Evolutionary conservation across 2,113 vertebrate genomes (phyloP).

Genomic region (Callithrix jacchus): DNA sequence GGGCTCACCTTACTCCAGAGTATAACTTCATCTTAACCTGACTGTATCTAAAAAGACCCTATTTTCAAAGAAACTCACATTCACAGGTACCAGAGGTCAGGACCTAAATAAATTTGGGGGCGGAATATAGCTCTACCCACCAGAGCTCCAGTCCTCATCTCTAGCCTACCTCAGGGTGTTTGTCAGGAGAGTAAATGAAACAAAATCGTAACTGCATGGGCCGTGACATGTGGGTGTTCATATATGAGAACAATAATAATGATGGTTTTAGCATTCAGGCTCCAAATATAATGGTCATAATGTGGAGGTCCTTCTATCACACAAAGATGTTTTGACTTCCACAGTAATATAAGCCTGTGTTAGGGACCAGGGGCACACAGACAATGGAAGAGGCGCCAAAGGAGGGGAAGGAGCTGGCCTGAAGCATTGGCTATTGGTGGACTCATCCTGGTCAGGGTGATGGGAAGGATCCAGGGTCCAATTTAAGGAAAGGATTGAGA

Average conservation of each 20-base stretch:
- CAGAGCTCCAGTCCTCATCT: neutral
- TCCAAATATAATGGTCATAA: neutral
- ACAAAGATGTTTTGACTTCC: neutral
- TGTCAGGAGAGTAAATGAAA: neutral
- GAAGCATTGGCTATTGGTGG: no score
- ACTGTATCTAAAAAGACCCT: neutral
- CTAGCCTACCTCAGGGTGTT: neutral
- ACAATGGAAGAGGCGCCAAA: neutral
- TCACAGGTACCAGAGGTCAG: neutral
- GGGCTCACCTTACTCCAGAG: neutral
- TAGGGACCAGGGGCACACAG: fast-evolving
- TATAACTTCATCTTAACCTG: neutral
- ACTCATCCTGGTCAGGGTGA: neutral
- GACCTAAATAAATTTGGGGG: neutral
- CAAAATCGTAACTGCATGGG: neutral
- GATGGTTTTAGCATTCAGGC: neutral
- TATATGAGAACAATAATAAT: neutral
- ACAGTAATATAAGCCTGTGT: neutral
- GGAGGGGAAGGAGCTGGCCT: neutral
- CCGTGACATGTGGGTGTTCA: fast-evolving
- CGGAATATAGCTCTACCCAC: neutral
- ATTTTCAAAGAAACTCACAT: neutral
- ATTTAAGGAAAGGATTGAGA: neutral
- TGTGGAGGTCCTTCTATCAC: neutral
- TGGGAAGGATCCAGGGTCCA: neutral